Evolutionary conservation across 2,888 invertebrate genomes (phyloP).

Genomic region (Oscheius sp.): DNA sequence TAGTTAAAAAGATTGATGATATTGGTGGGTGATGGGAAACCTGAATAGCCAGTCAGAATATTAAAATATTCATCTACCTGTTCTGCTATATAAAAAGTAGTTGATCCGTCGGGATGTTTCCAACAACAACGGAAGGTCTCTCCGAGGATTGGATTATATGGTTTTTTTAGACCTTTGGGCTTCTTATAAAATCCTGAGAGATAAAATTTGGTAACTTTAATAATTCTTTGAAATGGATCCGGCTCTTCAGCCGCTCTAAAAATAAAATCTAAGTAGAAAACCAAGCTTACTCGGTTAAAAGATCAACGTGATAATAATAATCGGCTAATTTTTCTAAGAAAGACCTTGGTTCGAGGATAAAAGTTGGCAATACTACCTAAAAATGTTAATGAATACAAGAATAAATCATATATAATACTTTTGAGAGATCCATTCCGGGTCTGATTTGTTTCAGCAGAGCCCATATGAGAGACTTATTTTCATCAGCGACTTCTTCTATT

Average conservation of each 20-base stretch:
- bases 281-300: slow-evolving; percentile 81
- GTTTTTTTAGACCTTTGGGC: slow-evolving; percentile 96
- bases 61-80: slow-evolving; percentile 77
- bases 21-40: slow-evolving; percentile 99
- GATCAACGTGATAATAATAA: slow-evolving; percentile 93
- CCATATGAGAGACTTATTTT: slow-evolving; percentile 94
- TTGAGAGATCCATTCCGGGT: slow-evolving; percentile 93
- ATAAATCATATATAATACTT: slow-evolving; percentile 76
- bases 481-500: slow-evolving; percentile 90
- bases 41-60: slow-evolving; percentile 72
- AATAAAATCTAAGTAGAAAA: not conserved
- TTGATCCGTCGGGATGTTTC: slow-evolving; percentile 82
- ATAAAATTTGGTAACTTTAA: slow-evolving; percentile 82
- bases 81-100: slow-evolving; percentile 90
- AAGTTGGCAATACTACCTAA: slow-evolving; percentile 98
- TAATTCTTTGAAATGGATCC: slow-evolving; percentile 89
- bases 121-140: slow-evolving; percentile 93
- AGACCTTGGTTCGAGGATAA: slow-evolving; percentile 94
- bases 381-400: slow-evolving; percentile 67
- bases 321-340: slow-evolving; percentile 99
- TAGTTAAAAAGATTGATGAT: slow-evolving; percentile 96
- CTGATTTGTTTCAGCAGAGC: slow-evolving; percentile 90
- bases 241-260: slow-evolving; percentile 76
- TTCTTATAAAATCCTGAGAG: slow-evolving; percentile 98
- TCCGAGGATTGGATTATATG: slow-evolving; percentile 96